A percentile compares a stretch with the other conserved stretches of the same genome.
Conservation (phyloP, 2,888 invertebrate species). For the Melinopterus prodromus region DNA sequence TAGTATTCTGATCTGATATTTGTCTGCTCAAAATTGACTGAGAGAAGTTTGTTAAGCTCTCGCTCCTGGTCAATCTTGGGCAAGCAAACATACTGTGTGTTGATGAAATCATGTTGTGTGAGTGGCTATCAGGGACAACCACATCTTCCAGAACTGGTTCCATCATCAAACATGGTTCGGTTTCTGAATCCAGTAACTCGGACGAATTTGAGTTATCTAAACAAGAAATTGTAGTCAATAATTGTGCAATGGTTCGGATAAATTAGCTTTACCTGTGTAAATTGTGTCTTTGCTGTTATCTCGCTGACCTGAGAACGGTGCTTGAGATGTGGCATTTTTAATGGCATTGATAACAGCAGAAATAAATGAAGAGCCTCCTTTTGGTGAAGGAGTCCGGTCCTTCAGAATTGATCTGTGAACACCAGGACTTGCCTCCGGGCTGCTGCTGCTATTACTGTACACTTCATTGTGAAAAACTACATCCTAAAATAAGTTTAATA, state of each 20-base stretch:
- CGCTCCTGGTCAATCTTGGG: conserved; percentile 59
- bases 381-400: conserved; percentile 65
- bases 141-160: conserved; percentile 78
- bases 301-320: conserved; percentile 48
- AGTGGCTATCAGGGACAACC: conserved; percentile 70
- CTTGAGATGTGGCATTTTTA: conserved; percentile 64
- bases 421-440: conserved; percentile 73
- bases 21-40: conserved; percentile 80
- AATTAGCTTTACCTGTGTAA: conserved; percentile 48
- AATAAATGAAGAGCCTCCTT: conserved; percentile 72
- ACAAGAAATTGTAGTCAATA: neutral
- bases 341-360: conserved; percentile 78
- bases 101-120: conserved; percentile 73
- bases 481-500: conserved; percentile 62
- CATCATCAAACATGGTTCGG: conserved; percentile 83
- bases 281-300: conserved; percentile 55
- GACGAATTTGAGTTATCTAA: conserved; percentile 72
- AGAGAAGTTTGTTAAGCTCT: conserved; percentile 80
- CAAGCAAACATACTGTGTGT: conserved; percentile 64
- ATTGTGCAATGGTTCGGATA: neutral
- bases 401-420: conserved; percentile 51
- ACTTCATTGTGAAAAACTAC: conserved; percentile 83
- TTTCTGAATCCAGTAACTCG: conserved; percentile 83
- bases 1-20: conserved; percentile 51
- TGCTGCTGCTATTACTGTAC: conserved; percentile 76